Base-by-base conservation (phyloP, 2,797 vertebrate species). In the Cirrhinus mrigala region DNA sequence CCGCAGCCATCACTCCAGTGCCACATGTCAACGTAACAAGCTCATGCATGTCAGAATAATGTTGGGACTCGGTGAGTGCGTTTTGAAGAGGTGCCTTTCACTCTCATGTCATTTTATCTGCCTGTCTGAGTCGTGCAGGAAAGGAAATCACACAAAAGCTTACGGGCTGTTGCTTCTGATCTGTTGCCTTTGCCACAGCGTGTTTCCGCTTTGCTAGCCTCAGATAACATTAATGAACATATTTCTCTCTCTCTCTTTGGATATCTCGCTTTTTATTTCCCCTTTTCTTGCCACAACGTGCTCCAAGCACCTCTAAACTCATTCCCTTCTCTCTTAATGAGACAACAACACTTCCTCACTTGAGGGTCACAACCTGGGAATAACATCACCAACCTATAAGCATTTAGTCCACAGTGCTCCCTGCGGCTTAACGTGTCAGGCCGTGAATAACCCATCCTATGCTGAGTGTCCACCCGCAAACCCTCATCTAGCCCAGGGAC, bases 331-430 rank as follows among this genome's bases (percentile, higher is more conserved):
- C 83, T 87, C 91, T 94, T 95, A 94, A 94, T 95, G 93, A 94
- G 94, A 94, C 93, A 93, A 88, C 89, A 89, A 88, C 88, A 89
- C 71, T 86, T 89, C 91, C 91, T 92, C 93, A 89, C 83, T 90
- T 90, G 93, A 94, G 94, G 92, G 94, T 91, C 93, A 94, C 93
- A 91, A 88, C 91, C 77, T 87, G 82, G 92, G 91, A 93, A 80
- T 79, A 69, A 92, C 92, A 82, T 82, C 86, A 88, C 89, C 93
- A 87, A 93, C 90, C 93, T 94, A 94, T 95, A 97, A 97, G 96
- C 96, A 96, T 96, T 96, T 94, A 95, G 96, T 96, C 95, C 74
- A 78, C 79, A 79, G 64, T 73, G 79, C 66, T 84, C 83, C 82
- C 82, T n/a, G 79, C 29, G 79, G 79, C 79, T 78, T 15, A 40